phyloP scores from a whole-genome alignment of 2,113 vertebrate genomes.

The Meles meles region DNA sequence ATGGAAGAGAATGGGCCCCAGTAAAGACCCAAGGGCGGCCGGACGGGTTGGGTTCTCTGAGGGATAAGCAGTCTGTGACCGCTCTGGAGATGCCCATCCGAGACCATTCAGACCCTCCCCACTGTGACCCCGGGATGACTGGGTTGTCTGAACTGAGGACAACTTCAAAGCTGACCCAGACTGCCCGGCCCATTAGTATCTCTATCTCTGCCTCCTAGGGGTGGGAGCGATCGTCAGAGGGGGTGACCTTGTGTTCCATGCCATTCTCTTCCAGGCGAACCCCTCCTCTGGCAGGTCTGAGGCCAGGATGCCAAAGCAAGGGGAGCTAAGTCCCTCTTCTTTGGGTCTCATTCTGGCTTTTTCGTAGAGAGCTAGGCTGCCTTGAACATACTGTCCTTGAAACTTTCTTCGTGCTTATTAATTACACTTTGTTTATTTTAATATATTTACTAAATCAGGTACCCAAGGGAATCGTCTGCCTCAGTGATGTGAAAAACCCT shows the following conservation, averaged over 20 bases:
- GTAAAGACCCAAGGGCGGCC: fast-evolving
- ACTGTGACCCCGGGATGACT: neutral
- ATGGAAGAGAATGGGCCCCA: neutral
- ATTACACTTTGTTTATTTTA: slow-evolving; percentile 84
- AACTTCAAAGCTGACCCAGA: neutral
- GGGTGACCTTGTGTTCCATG: fast-evolving
- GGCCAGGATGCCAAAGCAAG: neutral
- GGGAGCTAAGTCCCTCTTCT: neutral
- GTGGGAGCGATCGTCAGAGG: neutral
- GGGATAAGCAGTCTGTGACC: neutral
- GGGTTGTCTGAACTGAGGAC: neutral
- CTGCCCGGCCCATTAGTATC: neutral
- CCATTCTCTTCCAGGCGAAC: neutral
- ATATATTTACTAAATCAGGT: slow-evolving; percentile 87
- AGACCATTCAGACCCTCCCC: neutral
- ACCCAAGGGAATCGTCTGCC: slow-evolving; percentile 88
- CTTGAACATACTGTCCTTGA: slow-evolving; percentile 55
- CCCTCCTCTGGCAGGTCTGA: neutral
- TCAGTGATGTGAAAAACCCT: slow-evolving; percentile 88
- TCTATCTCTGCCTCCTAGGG: neutral
- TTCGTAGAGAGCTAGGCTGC: slow-evolving; percentile 48
- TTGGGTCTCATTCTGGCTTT: neutral
- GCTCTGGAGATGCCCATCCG: neutral
- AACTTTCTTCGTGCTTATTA: slow-evolving; percentile 74
- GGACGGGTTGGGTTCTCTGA: neutral